A percentile compares a stretch with the other conserved stretches of the same genome.
Evolutionary conservation across 2,888 invertebrate genomes (phyloP).

Genomic region (Heliconius aoede): DNA sequence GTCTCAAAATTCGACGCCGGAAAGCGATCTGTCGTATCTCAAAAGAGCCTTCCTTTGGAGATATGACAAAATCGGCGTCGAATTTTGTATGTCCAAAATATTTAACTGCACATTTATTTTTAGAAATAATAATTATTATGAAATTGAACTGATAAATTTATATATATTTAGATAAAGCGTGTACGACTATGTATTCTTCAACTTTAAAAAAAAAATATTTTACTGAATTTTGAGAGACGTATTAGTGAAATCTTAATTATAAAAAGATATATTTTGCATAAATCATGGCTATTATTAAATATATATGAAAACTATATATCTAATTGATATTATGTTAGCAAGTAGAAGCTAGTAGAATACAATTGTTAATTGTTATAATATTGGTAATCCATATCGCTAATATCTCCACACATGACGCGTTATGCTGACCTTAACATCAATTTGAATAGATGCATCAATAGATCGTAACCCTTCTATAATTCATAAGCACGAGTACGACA

Average conservation of each 20-base stretch:
- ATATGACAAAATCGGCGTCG: too few relatives aligned
- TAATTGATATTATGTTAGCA: too few relatives aligned
- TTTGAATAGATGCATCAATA: constrained; percentile 18
- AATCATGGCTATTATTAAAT: too few relatives aligned
- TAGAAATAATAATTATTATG: not conserved
- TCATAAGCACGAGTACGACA: constrained; percentile 9
- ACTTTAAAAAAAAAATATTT: not conserved
- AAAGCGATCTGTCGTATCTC: too few relatives aligned
- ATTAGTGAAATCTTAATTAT: too few relatives aligned
- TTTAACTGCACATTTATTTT: not conserved
- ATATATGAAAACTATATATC: too few relatives aligned
- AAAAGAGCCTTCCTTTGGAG: too few relatives aligned
- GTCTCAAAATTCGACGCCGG: too few relatives aligned
- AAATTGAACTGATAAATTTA: too few relatives aligned
- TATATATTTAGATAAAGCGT: not conserved
- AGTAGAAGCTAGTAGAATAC: too few relatives aligned
- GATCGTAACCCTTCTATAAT: constrained; percentile 14
- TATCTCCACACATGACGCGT: not conserved
- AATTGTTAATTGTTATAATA: not conserved
- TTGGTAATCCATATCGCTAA: not conserved
- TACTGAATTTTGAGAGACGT: not conserved
- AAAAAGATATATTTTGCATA: too few relatives aligned
- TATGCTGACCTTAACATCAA: constrained; percentile 7
- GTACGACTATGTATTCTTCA: not conserved
- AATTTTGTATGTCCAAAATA: not conserved